A percentile compares a stretch with the other conserved stretches of the same genome.
Conservation (phyloP, 2,113 vertebrate genomes). For the Terrapene triunguis region DNA sequence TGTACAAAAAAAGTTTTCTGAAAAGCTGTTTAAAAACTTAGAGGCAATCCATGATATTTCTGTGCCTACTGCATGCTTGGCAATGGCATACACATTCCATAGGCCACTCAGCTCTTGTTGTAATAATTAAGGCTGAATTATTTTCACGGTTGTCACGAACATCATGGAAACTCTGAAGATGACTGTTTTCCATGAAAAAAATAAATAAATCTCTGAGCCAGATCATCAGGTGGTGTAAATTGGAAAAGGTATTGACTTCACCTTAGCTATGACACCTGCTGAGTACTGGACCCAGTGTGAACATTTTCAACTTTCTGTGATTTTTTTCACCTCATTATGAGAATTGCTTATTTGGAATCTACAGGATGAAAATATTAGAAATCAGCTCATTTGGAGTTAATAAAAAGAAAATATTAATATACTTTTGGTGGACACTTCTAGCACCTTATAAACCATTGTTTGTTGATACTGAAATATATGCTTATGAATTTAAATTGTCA, state of each 20-base stretch:
- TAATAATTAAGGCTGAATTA: background rate
- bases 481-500: background rate
- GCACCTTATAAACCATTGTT: fast-evolving
- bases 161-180: background rate
- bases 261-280: background rate
- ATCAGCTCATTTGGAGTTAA: fast-evolving
- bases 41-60: fast-evolving
- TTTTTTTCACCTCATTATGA: background rate
- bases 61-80: background rate
- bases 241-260: background rate
- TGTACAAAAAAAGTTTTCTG: background rate
- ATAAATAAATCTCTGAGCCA: background rate
- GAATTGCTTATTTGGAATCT: background rate
- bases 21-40: background rate
- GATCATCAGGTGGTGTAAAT: background rate
- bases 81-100: background rate
- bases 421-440: background rate
- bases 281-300: background rate
- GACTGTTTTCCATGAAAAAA: background rate
- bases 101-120: background rate
- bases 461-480: background rate
- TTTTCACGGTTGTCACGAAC: background rate
- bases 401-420: background rate
- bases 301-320: background rate
- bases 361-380: background rate